Conservation (phyloP, 92 coral and sea anemone species). For the Actinostola sp. region DNA sequence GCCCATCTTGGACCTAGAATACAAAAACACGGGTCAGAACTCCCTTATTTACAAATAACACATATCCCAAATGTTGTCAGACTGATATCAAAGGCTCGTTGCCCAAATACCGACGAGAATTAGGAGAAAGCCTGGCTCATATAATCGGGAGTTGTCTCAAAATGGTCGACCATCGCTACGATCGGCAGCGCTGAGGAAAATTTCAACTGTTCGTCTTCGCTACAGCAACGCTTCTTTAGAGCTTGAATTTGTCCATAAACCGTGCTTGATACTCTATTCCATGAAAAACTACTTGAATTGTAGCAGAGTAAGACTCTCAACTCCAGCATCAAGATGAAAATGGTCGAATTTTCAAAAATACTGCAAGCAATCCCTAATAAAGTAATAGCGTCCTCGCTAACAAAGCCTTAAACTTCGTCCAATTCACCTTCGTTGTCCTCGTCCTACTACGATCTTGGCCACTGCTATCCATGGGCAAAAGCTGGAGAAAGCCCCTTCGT, state of each 20-base stretch:
- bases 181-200: conserved; percentile 24
- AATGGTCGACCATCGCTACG: conserved; percentile 44
- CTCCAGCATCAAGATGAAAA: conserved; percentile 40
- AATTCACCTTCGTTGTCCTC: conserved; percentile 91
- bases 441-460: conserved; percentile 93
- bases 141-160: conserved; percentile 85
- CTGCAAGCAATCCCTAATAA: conserved; percentile 74
- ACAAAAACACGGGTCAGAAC: conserved; percentile 38
- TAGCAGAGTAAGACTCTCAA: not conserved
- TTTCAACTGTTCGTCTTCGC: conserved; percentile 22
- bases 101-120: conserved; percentile 13
- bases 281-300: conserved; percentile 27
- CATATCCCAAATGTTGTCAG: not conserved
- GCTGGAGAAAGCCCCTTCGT: conserved; percentile 78
- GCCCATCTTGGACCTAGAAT: conserved; percentile 85
- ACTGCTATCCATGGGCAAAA: conserved; percentile 95
- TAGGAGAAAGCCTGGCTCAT: conserved; percentile 31
- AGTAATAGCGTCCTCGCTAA: conserved; percentile 86
- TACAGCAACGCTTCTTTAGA: conserved; percentile 22
- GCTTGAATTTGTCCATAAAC: conserved; percentile 15
- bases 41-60: conserved; percentile 3
- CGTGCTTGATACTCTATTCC: conserved; percentile 20
- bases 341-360: conserved; percentile 19
- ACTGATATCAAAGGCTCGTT: not conserved
- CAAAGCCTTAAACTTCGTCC: conserved; percentile 73